These are phyloP conservation scores for Hypanus sabinus DNA, from an alignment of 2,113 vertebrate species.

Conservation along the genomic window DNA sequence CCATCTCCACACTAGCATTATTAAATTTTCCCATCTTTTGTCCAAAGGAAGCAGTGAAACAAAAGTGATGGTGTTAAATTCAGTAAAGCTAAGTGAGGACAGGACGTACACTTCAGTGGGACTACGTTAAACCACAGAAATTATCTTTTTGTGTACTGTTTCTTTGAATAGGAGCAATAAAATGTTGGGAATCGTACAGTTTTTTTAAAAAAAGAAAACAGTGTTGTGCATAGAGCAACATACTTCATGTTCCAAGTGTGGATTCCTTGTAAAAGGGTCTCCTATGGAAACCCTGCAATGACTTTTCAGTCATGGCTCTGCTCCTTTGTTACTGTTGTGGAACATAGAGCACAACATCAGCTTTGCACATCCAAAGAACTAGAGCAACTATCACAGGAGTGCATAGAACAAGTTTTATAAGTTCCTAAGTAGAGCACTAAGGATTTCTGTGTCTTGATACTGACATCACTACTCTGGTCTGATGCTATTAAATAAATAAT, in stretches of 20 bases:
- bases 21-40: background rate
- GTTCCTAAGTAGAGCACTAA: background rate
- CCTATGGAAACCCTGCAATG: background rate
- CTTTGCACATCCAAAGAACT: background rate
- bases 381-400: background rate
- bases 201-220: background rate
- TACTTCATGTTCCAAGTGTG: background rate
- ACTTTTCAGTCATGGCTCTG: background rate
- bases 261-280: background rate
- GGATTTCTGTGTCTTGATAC: background rate
- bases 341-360: background rate
- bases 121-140: background rate
- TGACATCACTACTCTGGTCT: background rate
- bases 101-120: background rate
- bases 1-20: background rate
- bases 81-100: background rate
- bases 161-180: background rate
- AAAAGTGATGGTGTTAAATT: background rate
- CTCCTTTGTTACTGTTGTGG: background rate
- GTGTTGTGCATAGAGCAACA: background rate
- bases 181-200: too few species aligned
- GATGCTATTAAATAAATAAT: background rate
- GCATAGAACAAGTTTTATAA: background rate
- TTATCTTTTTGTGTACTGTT: background rate
- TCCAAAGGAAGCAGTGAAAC: background rate